Base-by-base conservation (phyloP, 2,888 invertebrate genomes). In the Hydropsyche betteni region DNA sequence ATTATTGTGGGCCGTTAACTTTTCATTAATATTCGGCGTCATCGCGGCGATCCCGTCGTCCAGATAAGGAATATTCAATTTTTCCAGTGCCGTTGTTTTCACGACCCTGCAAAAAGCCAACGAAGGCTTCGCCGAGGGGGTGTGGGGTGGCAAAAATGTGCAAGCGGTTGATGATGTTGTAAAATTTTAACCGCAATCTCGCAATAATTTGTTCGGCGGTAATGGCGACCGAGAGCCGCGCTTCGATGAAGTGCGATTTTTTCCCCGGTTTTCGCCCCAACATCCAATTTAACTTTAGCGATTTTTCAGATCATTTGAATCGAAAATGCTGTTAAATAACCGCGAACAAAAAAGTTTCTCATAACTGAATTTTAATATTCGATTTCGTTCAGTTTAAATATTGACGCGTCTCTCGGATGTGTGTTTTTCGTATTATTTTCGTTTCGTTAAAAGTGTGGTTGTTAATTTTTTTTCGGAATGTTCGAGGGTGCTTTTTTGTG, bases 61-160 rank as follows among this genome's bases (percentile, higher is more conserved):
- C 64, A 64, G 64, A 64, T 64, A 64, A 64, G 64, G 10, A 64
- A 64, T 64, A 64, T 64, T 64, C 64, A 64, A 64, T 64, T 64
- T 64, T 64, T 64, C 64, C 64, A 36, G 12, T 64, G 64, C 34
- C 64, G 64, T 64, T 55, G 2, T 55, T 55, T 55, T 55, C 16
- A 14, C 55, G 14, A 16, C 12, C 55, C 55, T n/a, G n/a, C 55
- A 16, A 6, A 16, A 16, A 55, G 51, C 51, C 33, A 24, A 33
- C 34, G 24, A 33, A 12, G 8, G 24, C 61, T 16, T n/a, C 55
- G 14, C 61, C 1, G n/a, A 51, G n/a, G n/a, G n/a, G n/a, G n/a
- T n/a, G 51, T n/a, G 14, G 64, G 36, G 64, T 33, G 7, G 34
- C 24, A 24, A 36, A 64, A 64, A 64, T 64, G 64, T 64, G 64